Evolutionary conservation across 2,888 invertebrate genomes (phyloP), one percentile per base, ranked within the genome.

Genomic region (Chymomyza caudatula): DNA sequence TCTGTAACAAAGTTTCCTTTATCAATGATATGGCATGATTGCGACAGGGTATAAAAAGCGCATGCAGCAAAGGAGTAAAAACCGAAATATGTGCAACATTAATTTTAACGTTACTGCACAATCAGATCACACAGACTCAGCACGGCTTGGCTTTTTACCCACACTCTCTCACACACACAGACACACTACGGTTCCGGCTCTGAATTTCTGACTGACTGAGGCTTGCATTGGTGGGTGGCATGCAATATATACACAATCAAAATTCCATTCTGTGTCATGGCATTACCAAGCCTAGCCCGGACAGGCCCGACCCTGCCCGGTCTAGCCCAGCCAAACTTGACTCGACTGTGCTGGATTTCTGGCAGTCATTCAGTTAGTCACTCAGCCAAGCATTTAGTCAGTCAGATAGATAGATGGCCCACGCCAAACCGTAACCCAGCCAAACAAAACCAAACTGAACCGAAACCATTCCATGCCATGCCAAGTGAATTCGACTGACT

Each of bases 61-160:
- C 13, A 15, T 13, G 44, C 22, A 43, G 52, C 65, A 71, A 63
- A 64, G 71, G 62, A 62, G 62, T 70, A 71, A 70, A 74, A 80
- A 74, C 71, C 70, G 69, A 78, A 80, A 81, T 80, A 81, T 78
- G 73, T 80, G 77, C 78, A 80, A 75, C 80, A 80, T 80, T 80
- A 81, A 80, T 78, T 81, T 80, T 73, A 71, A 74, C 81, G 78
- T 75, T 78, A 69, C 71, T 78, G 70, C 77, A 74, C 77, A 76
- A 76, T 74, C 77, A 74, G 74, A 51, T 62, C 65, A 56, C 20
- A 20, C 8, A 22, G n/a, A 56, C 22, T 6, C 20, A 58, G n/a
- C 37, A n/a, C 15, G n/a, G n/a, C n/a, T n/a, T n/a, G n/a, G n/a
- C n/a, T n/a, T n/a, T n/a, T n/a, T n/a, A 22, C 15, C 1, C 22